Conservation (phyloP, 2,797 vertebrate species). For the Microctenopoma lineatum region DNA sequence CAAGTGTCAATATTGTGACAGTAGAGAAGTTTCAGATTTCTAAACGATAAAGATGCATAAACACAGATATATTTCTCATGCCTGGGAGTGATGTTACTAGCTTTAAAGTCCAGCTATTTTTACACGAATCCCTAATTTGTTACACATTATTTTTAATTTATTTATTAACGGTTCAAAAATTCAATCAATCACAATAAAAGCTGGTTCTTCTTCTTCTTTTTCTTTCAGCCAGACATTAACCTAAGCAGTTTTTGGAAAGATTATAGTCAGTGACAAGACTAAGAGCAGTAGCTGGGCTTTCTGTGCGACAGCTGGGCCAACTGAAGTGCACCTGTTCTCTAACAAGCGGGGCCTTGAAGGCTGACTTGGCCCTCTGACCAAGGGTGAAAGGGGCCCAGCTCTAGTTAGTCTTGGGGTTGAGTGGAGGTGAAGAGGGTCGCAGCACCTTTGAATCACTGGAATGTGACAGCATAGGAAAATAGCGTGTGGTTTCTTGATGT, state of each 20-base stretch:
- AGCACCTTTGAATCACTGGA: slow-evolving; percentile 77
- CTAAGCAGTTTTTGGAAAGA: slow-evolving; percentile 71
- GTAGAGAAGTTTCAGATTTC: slow-evolving; percentile 30
- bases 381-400: slow-evolving; percentile 68
- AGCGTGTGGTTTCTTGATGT: slow-evolving; percentile 28
- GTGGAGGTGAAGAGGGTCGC: slow-evolving; percentile 71
- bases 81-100: slow-evolving; percentile 13
- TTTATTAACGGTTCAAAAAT: slow-evolving; percentile 39
- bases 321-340: slow-evolving; percentile 83
- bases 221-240: slow-evolving; percentile 47
- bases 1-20: slow-evolving; percentile 52
- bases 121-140: not conserved
- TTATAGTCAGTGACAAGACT: slow-evolving; percentile 70
- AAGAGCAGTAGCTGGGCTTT: slow-evolving; percentile 58
- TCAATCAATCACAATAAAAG: too few relatives aligned
- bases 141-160: slow-evolving; percentile 23
- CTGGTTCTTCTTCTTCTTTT: too few relatives aligned
- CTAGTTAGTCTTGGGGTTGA: slow-evolving; percentile 81
- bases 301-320: slow-evolving; percentile 75
- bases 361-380: slow-evolving; percentile 66
- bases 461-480: slow-evolving; percentile 78
- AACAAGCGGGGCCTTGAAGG: slow-evolving; percentile 78
- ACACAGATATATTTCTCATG: slow-evolving; percentile 27
- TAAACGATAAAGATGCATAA: slow-evolving; percentile 32
- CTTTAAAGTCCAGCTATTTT: slow-evolving; percentile 6